Evolutionary conservation across 2,888 invertebrate species (phyloP).

Genomic region (Eledona agricola): DNA sequence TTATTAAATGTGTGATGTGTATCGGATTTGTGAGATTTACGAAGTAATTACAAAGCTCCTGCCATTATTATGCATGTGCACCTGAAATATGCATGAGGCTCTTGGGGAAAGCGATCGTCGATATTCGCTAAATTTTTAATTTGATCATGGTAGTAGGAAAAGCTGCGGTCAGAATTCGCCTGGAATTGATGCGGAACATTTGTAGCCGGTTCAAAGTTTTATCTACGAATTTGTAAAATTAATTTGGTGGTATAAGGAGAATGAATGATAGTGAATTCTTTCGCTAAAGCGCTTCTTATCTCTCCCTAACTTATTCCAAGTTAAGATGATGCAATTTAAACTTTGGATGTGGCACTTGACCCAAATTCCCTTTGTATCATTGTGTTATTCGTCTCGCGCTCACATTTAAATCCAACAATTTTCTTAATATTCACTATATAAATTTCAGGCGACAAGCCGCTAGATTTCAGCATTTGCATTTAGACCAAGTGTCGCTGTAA

Average conservation of each 20-base stretch:
- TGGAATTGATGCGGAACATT: constrained; percentile 47
- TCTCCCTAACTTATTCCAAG: constrained; percentile 52
- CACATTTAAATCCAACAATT: constrained; percentile 46
- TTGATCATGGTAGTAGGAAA: too few relatives aligned
- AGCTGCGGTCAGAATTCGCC: constrained; percentile 26
- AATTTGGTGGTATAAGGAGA: constrained; percentile 49
- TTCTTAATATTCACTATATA: constrained; percentile 36
- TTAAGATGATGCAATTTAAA: constrained; percentile 55
- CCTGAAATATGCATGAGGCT: too few relatives aligned
- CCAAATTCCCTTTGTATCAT: constrained; percentile 50
- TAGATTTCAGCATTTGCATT: constrained; percentile 24
- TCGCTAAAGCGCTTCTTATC: constrained; percentile 49
- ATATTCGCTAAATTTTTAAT: too few relatives aligned
- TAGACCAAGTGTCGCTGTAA: constrained; percentile 17
- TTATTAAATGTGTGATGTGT: too few relatives aligned
- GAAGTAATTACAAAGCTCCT: too few relatives aligned
- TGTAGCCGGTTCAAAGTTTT: constrained; percentile 47
- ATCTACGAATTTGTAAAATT: constrained; percentile 51
- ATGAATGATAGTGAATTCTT: constrained; percentile 51
- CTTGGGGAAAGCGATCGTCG: too few relatives aligned
- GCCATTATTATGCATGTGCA: too few relatives aligned
- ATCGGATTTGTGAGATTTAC: too few relatives aligned
- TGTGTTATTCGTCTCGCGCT: constrained; percentile 43
- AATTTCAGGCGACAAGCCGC: constrained; percentile 18
- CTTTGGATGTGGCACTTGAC: constrained; percentile 53